These are phyloP conservation scores for Monarcha castaneiventris DNA, from an alignment of 2,113 vertebrate genomes.

Conservation along the genomic window DNA sequence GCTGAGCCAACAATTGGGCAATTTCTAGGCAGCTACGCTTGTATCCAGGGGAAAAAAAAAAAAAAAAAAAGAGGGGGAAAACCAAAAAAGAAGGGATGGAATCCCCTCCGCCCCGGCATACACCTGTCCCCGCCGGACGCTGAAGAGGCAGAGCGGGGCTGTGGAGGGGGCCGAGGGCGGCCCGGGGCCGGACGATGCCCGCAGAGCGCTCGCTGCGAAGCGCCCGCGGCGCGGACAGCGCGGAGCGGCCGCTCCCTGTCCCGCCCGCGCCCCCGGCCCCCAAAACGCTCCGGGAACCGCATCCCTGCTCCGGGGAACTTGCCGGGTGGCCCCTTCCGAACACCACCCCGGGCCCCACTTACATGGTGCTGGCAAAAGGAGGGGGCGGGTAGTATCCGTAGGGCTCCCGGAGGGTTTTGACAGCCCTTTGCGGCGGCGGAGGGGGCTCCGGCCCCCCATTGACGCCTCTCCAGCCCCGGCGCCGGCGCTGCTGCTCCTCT, in stretches of 20 bases:
- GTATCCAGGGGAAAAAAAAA: not conserved
- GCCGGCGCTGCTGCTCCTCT: constrained; percentile 63
- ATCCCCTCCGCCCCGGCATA: not conserved
- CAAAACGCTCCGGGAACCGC: not conserved
- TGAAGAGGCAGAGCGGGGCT: accelerated
- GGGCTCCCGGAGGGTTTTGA: constrained; percentile 56
- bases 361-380: constrained; percentile 55
- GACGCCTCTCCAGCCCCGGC: constrained; percentile 74
- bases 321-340: not conserved
- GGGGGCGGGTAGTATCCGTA: constrained; percentile 57
- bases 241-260: not conserved
- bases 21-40: not conserved
- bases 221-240: not conserved
- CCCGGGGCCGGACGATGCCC: not conserved
- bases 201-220: accelerated
- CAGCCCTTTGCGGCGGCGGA: not conserved
- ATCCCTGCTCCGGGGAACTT: not conserved
- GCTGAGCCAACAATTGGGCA: not conserved
- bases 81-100: no score
- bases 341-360: constrained; percentile 16
- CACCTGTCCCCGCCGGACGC: not conserved
- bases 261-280: no score
- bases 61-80: no score
- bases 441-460: constrained; percentile 72
- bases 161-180: not conserved